Evolutionary conservation across 2,797 vertebrate genomes (phyloP).

Genomic region (Syngnathus rostellatus): DNA sequence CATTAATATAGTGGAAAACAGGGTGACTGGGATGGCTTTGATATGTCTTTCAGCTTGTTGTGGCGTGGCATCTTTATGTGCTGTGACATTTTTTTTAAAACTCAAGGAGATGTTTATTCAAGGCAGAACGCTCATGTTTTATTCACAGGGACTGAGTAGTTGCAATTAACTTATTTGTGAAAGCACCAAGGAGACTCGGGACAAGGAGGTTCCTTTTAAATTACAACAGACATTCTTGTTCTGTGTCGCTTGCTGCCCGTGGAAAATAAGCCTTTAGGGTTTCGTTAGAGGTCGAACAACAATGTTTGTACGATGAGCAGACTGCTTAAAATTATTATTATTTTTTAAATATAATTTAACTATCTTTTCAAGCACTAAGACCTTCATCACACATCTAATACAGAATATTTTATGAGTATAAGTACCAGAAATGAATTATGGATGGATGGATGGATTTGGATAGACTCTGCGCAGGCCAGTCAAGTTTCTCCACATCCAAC

Average conservation of each 20-base stretch:
- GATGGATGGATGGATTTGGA: no score
- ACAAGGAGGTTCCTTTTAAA: slow-evolving; percentile 24
- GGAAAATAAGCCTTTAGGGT: slow-evolving; percentile 11
- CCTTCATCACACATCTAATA: neutral
- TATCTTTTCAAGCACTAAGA: neutral
- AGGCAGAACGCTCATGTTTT: slow-evolving; percentile 41
- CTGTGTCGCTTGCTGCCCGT: slow-evolving; percentile 4
- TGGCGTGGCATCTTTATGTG: slow-evolving; percentile 29
- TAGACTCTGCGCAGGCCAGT: no score
- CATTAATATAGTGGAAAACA: slow-evolving; percentile 13
- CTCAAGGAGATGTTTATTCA: slow-evolving; percentile 38
- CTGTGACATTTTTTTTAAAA: slow-evolving; percentile 21
- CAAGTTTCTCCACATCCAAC: no score
- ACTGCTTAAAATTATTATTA: neutral
- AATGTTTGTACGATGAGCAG: neutral
- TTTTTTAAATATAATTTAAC: neutral
- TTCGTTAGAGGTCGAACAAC: slow-evolving; percentile 19
- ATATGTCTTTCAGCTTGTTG: slow-evolving; percentile 17
- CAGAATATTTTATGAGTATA: neutral
- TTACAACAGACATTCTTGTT: slow-evolving; percentile 25
- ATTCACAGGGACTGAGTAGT: slow-evolving; percentile 35
- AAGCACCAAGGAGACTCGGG: slow-evolving; percentile 29
- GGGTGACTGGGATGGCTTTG: slow-evolving; percentile 9
- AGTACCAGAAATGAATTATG: neutral
- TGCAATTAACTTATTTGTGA: slow-evolving; percentile 36